Evolutionary conservation across 2,113 vertebrate genomes (phyloP).

Genomic region (Callorhinus ursinus): DNA sequence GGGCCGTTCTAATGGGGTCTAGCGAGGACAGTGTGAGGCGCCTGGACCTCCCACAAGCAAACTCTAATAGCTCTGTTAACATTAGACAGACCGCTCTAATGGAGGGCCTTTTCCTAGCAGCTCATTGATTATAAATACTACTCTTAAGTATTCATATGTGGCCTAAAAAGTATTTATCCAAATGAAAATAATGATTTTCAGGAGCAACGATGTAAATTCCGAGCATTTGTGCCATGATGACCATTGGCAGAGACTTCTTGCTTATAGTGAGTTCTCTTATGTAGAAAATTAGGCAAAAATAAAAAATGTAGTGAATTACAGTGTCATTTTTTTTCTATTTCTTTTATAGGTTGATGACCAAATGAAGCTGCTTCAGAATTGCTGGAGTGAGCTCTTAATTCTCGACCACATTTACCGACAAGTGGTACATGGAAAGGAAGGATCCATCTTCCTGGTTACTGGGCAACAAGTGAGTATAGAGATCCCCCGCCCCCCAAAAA

Average conservation of each 20-base stretch:
- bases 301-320: neutral
- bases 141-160: neutral
- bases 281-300: neutral
- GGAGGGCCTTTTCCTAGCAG: constrained; percentile 35
- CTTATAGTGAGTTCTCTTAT: neutral
- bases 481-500: neutral
- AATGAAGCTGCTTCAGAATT: constrained; percentile 99
- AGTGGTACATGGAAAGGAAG: constrained; percentile 97
- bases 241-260: fast-evolving
- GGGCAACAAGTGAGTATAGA: constrained; percentile 95
- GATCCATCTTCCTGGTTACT: constrained; percentile 96
- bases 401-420: constrained; percentile 98
- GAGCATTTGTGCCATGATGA: neutral
- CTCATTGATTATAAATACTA: constrained; percentile 34
- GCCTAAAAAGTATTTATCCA: constrained; percentile 21
- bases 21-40: fast-evolving
- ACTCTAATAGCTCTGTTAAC: neutral
- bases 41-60: neutral
- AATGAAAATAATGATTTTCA: neutral
- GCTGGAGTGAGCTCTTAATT: constrained; percentile 99
- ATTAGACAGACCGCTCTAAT: neutral
- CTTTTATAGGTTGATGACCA: constrained; percentile 96
- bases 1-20: neutral
- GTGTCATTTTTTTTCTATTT: neutral
- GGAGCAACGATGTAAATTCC: neutral